A percentile compares a stretch with the other conserved stretches of the same genome.
These are phyloP conservation scores for Carassius auratus DNA, from an alignment of 2,113 vertebrate species.

Conservation along the genomic window DNA sequence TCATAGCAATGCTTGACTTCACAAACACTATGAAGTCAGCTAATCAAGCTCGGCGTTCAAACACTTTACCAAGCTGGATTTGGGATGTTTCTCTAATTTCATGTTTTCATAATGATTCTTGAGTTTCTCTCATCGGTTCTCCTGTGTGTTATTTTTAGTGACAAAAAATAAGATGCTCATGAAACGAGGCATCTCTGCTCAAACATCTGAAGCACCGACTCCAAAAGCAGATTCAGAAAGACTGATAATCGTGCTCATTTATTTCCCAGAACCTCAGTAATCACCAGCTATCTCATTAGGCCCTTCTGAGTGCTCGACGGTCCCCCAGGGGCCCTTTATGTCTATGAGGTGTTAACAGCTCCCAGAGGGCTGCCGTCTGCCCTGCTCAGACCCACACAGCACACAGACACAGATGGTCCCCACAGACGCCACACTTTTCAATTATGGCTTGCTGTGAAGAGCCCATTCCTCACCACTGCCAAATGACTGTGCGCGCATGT, in stretches of 20 bases:
- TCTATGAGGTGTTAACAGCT: constrained; percentile 91
- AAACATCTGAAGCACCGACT: background rate
- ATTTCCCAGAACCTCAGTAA: constrained; percentile 58
- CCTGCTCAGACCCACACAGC: constrained; percentile 69
- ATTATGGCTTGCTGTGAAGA: constrained; percentile 68
- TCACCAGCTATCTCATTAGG: constrained; percentile 73
- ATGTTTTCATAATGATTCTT: background rate
- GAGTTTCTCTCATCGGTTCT: background rate
- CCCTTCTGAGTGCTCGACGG: constrained; percentile 57
- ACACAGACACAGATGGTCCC: constrained; percentile 76
- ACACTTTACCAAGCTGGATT: background rate
- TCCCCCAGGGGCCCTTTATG: constrained; percentile 75
- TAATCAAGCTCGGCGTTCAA: background rate
- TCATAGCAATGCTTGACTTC: background rate
- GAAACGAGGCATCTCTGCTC: background rate
- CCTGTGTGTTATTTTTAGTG: background rate
- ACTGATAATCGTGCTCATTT: constrained; percentile 60
- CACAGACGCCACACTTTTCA: constrained; percentile 76
- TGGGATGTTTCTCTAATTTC: background rate
- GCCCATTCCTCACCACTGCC: constrained; percentile 74
- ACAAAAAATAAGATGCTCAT: background rate
- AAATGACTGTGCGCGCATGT: background rate
- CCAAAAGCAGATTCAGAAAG: constrained; percentile 32
- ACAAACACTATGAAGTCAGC: background rate
- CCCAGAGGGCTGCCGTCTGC: constrained; percentile 77